phyloP scores from a whole-genome alignment of 2,113 vertebrate species.

The Eretmochelys imbricata region DNA sequence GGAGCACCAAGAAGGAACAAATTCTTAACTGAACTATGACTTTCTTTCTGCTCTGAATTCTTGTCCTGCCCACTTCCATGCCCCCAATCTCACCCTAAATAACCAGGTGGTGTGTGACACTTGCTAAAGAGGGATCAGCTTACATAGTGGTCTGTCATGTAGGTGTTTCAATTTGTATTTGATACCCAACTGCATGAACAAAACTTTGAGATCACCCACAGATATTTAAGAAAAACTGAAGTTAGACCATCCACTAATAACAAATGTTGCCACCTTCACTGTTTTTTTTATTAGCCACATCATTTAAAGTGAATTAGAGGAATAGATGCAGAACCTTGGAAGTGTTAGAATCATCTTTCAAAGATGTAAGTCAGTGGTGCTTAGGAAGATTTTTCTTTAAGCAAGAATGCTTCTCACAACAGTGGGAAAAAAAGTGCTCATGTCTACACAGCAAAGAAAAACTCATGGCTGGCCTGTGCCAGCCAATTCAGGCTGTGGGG shows the following conservation, averaged over 20 bases:
- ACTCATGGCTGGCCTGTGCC: not conserved
- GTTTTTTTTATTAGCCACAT: not conserved
- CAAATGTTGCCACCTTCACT: not conserved
- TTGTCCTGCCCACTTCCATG: not conserved
- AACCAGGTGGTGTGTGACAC: not conserved
- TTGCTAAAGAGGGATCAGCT: not conserved
- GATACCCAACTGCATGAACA: not conserved
- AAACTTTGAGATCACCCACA: not conserved
- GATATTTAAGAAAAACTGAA: not conserved
- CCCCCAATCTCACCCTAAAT: not conserved
- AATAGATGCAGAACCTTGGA: not conserved
- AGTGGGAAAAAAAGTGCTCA: not conserved
- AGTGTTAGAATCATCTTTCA: not conserved
- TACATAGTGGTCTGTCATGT: not conserved
- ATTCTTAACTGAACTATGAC: not conserved
- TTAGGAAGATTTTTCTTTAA: not conserved
- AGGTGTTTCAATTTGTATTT: conserved; percentile 27
- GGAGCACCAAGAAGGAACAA: not conserved
- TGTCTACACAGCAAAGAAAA: not conserved
- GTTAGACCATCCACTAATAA: conserved; percentile 17
- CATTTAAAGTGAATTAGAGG: conserved; percentile 23
- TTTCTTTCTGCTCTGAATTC: not conserved
- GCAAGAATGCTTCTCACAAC: not conserved
- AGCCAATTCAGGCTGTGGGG: not conserved
- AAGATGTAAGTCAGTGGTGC: not conserved